Base-by-base conservation (phyloP, 2,888 invertebrate genomes). In the Gisinianus flammeolus region DNA sequence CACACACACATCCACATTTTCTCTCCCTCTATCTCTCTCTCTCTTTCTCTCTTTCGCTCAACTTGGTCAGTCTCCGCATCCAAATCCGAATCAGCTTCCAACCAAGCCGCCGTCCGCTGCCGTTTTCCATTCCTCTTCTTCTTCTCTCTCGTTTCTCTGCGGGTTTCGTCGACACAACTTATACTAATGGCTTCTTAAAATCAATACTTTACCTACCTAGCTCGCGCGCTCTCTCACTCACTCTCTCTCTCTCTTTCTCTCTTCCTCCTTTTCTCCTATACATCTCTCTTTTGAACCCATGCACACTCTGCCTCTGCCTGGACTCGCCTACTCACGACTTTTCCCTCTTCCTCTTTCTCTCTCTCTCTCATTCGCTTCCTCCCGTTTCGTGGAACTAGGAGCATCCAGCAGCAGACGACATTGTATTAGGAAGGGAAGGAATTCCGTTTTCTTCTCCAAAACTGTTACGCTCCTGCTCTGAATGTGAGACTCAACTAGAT, bases 141-240 rank as follows among this genome's bases (percentile, higher is more conserved):
- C 19, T 26, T 62, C 35, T 24, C 44, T 2, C 44, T 70, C 70
- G 70, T 16, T 62, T 30, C 72, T 67, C 68, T 76, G 31, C 68
- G 64, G 67, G 75, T 76, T 76, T 71, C 35, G 64, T 76, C 70
- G 67, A 78, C 78, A 71, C 74, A 78, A 78, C 74, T 78, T 78
- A 78, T 78, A 78, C 78, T 78, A 78, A 78, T 78, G 78, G 78
- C 74, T 78, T 78, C 74, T 74, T 75, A 78, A 78, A 78, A 78
- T 78, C 78, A 78, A 78, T 78, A 78, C 78, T 78, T 74, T 62
- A 69, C 78, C 78, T 74, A 78, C 74, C 66, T 66, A 52, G n/a
- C 6, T 10, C 44, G 26, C 33, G 33, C 68, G 33, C 68, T 19
- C 56, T 56, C n/a, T n/a, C n/a, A n/a, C n/a, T n/a, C n/a, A n/a